These are phyloP conservation scores for Hemitrygon akajei DNA, from an alignment of 2,797 vertebrate genomes.

Conservation along the genomic window DNA sequence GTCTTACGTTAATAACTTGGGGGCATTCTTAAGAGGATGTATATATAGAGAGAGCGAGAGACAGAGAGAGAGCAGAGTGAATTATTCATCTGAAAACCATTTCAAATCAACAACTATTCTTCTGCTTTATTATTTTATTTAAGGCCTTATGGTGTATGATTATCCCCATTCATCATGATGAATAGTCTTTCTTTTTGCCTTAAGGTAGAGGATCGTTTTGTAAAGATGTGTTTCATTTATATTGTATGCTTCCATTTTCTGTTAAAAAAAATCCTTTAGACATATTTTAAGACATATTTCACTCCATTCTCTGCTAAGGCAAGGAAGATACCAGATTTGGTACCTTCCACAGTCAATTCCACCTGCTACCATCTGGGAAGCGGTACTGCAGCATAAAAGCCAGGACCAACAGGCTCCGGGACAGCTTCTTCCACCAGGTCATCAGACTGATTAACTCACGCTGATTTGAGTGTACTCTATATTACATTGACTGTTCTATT, in stretches of 20 bases:
- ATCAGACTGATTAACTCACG: too few species aligned
- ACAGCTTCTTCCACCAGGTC: too few species aligned
- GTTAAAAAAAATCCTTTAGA: neutral
- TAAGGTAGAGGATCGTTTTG: neutral
- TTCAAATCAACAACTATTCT: neutral
- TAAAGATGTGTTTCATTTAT: neutral
- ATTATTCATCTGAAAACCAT: neutral
- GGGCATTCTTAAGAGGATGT: neutral
- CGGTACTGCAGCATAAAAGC: too few species aligned
- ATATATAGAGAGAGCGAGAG: too few species aligned
- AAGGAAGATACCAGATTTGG: neutral
- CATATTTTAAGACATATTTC: neutral
- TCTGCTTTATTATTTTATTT: neutral
- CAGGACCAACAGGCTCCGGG: too few species aligned
- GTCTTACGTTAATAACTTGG: conserved; percentile 35
- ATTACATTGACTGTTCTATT: too few species aligned
- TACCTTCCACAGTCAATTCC: too few species aligned
- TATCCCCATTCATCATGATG: neutral
- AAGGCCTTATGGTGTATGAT: neutral
- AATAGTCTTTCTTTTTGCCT: neutral
- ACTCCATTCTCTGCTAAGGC: neutral
- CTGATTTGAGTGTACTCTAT: too few species aligned
- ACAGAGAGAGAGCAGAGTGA: neutral
- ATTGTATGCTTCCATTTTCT: neutral
- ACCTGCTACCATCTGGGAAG: too few species aligned